Evolutionary conservation across 2,113 vertebrate species (phyloP), one percentile per base, ranked within the genome.

Genomic region (Epinephelus moara): DNA sequence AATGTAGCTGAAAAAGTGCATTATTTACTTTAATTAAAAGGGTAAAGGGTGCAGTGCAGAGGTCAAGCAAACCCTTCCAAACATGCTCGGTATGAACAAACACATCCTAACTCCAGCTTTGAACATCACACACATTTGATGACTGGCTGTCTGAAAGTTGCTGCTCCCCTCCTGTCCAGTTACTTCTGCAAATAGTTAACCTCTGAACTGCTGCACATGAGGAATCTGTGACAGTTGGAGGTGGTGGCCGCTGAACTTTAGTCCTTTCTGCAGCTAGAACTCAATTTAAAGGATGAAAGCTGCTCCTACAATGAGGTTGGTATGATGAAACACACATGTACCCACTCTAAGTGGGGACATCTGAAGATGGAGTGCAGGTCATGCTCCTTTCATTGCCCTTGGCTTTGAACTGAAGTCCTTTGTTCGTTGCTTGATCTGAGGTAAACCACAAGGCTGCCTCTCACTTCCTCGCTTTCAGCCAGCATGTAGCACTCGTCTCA

Each of bases 391-490:
- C 61, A 77, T 74, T 76, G 21, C 70, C 70, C 64, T 40, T 0
- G 8, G 70, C 87, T 89, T 88, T 89, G 82, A 90, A 91, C 71
- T 25, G 13, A 40, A 17, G 60, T 19, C 73, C 78, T 84, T 83
- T 76, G 74, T 81, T 19, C 33, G 52, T 68, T 9, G n/a, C 53
- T 23, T 53, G 73, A 75, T 78, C n/a, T 72, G 85, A 90, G 83
- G 86, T 84, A 25, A 79, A 89, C 88, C 88, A 30, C 76, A 74
- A 15, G 33, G 27, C 61, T n/a, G 76, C 30, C 0, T 82, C 80
- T 83, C 82, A 89, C 85, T 90, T 92, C 88, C 89, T 88, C n/a
- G 12, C 64, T 53, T 60, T 75, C 13, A 78, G 59, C 7, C 27
- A 17, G 60, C 67, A 60, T 17, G 63, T 21, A 4, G 19, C 47